Evolutionary conservation across 2,113 vertebrate genomes (phyloP), one percentile per base, ranked within the genome.

Genomic region (Oplegnathus fasciatus): DNA sequence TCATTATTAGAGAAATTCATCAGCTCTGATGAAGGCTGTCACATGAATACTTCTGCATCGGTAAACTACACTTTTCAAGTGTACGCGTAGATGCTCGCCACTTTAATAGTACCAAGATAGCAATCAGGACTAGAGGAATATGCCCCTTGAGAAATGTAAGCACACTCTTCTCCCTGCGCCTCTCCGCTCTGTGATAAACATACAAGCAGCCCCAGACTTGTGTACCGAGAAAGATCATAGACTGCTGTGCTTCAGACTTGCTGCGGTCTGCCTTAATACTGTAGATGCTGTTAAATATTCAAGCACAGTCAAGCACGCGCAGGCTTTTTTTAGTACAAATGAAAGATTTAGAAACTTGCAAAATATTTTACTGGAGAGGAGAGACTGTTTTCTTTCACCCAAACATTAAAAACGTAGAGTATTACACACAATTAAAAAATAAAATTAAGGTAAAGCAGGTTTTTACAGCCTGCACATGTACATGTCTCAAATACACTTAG

Each of bases 221-320:
- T 86, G 87, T 83, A 70, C 84, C 60, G 57, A 80, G 74, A 60
- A 66, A 88, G 78, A 91, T 90, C 89, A 88, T n/a, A 91, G 79
- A 61, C 50, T 48, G 57, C 46, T 50, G 20, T 79, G 84, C 80
- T 58, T 54, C 34, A 78, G 40, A 71, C 75, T 71, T 55, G 28
- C 78, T 80, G 67, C 30, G 78, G 44, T 88, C 78, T 32, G 32
- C 69, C 11, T 62, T 64, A 69, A 73, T 44, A 57, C 57, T 72
- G 64, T 11, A 81, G 65, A 78, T 76, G n/a, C 70, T 80, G 75
- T 68, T 88, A 58, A 83, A 91, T 87, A 83, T 87, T 84, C 80
- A 71, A 62, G 57, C 50, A 77, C 22, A 57, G 37, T 76, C 50
- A 52, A 73, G 22, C 57, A 69, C 20, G 65, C 32, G 42, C 40